These are phyloP conservation scores for Agelastica alni DNA, from an alignment of 2,888 invertebrate species.

Conservation along the genomic window DNA sequence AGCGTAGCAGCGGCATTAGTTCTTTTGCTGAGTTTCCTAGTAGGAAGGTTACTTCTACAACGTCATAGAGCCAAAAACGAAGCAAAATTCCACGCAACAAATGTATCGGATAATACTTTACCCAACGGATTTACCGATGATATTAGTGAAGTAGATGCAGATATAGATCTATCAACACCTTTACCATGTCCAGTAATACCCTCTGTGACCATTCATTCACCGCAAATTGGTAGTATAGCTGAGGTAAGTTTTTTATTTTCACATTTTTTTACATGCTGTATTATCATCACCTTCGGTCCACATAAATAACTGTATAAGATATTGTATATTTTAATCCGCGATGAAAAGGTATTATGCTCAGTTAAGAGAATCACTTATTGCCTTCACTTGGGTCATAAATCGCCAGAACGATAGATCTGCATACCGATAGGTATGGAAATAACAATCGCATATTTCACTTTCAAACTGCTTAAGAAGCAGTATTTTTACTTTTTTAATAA, in stretches of 20 bases:
- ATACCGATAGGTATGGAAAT: no score
- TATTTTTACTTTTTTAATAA: no score
- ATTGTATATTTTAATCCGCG: no score
- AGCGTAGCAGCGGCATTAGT: slow-evolving; percentile 74
- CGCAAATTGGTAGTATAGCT: slow-evolving; percentile 51
- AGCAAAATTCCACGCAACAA: slow-evolving; percentile 69
- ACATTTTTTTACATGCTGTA: neutral
- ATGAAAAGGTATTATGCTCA: no score
- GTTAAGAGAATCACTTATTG: no score
- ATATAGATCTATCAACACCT: slow-evolving; percentile 74
- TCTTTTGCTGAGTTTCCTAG: slow-evolving; percentile 72
- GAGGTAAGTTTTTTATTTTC: slow-evolving; percentile 44
- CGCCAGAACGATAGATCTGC: no score
- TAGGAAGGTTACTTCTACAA: slow-evolving; percentile 71
- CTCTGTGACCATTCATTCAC: slow-evolving; percentile 61
- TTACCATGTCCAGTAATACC: slow-evolving; percentile 65
- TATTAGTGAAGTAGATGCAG: slow-evolving; percentile 83
- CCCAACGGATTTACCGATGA: slow-evolving; percentile 85
- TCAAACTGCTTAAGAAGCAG: no score
- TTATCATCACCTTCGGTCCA: neutral
- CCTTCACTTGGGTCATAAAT: no score
- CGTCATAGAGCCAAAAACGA: slow-evolving; percentile 66
- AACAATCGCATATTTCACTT: no score
- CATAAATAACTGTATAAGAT: no score
- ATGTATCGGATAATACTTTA: slow-evolving; percentile 74